Evolutionary conservation across 2,113 vertebrate genomes (phyloP).

Genomic region (Jacana jacana): DNA sequence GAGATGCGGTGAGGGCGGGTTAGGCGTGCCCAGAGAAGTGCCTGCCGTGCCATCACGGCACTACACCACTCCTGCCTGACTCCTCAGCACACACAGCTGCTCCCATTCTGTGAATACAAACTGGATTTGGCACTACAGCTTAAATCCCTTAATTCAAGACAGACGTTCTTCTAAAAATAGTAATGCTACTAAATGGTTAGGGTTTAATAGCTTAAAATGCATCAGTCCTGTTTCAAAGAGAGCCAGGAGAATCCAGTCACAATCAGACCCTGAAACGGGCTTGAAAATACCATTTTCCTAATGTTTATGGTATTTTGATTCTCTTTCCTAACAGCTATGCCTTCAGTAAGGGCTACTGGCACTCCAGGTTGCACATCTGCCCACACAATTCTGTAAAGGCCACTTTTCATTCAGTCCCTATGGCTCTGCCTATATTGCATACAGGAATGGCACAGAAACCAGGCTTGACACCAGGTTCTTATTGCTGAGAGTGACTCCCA

Average conservation of each 20-base stretch:
- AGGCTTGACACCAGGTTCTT: too few species aligned
- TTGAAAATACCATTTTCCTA: not conserved
- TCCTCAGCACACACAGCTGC: not conserved
- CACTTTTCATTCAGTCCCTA: not conserved
- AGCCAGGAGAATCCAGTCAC: not conserved
- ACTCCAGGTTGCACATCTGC: not conserved
- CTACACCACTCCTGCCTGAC: not conserved
- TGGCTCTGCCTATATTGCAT: not conserved
- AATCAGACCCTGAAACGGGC: not conserved
- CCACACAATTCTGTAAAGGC: not conserved
- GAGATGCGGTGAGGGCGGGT: not conserved
- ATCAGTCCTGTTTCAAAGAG: not conserved
- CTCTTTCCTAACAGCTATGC: not conserved
- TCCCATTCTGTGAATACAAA: not conserved
- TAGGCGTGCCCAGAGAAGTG: fast-evolving
- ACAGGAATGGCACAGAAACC: not conserved
- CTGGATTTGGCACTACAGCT: not conserved
- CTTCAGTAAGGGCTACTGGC: not conserved
- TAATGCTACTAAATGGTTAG: fast-evolving
- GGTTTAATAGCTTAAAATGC: not conserved
- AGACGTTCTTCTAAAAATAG: not conserved
- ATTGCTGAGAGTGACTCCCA: not conserved
- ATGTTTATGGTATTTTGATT: not conserved
- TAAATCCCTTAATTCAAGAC: not conserved
- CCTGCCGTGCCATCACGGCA: fast-evolving